These are phyloP conservation scores for Rhabdornis inornatus DNA, from an alignment of 2,113 vertebrate genomes.

Conservation along the genomic window DNA sequence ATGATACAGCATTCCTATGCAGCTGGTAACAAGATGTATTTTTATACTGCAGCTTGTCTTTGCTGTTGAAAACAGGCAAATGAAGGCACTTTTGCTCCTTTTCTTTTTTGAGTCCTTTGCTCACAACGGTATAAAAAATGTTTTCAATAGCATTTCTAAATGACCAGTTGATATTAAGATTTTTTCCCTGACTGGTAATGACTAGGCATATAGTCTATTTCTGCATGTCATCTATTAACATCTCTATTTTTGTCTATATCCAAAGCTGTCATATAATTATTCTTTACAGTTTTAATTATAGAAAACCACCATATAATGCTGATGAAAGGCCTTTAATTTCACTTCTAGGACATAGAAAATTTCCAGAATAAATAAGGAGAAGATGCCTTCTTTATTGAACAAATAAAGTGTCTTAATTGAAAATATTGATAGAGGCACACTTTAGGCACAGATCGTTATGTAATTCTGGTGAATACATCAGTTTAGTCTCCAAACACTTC, in stretches of 20 bases:
- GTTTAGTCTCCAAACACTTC: not conserved
- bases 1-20: not conserved
- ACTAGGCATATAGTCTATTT: not conserved
- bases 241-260: not conserved
- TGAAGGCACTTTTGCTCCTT: not conserved
- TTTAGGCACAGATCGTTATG: not conserved
- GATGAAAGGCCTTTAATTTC: slow-evolving; percentile 54
- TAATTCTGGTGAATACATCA: not conserved
- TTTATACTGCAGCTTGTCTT: not conserved
- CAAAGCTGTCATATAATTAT: slow-evolving; percentile 35
- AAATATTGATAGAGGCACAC: slow-evolving; percentile 18
- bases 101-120: not conserved
- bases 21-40: not conserved
- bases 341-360: not conserved
- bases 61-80: not conserved
- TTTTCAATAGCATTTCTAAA: not conserved
- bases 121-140: not conserved
- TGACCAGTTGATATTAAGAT: not conserved
- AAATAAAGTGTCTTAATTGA: slow-evolving; percentile 42
- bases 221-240: not conserved
- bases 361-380: slow-evolving; percentile 37
- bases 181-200: not conserved
- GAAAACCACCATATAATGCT: not conserved
- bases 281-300: slow-evolving; percentile 62
- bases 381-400: not conserved